Evolutionary conservation across 2,113 vertebrate genomes (phyloP), one percentile per base, ranked within the genome.

Genomic region (Ploceus nigricollis): DNA sequence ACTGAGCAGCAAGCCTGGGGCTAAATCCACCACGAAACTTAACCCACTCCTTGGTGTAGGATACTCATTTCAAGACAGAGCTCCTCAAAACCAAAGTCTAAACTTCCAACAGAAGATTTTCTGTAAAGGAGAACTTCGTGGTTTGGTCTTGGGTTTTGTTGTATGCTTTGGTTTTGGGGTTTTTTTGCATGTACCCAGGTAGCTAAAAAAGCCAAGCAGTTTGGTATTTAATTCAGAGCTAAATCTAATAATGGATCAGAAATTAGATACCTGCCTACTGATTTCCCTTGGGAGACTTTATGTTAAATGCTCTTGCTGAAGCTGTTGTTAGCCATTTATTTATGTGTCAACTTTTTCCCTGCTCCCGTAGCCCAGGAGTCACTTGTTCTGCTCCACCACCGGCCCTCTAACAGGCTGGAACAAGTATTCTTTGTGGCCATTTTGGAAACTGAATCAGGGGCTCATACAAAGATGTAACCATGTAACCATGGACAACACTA

Each of bases 331-430:
- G 42, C 19, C n/a, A 54, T 54, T 60, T 61, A 65, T 40, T 81
- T 73, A 39, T 44, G 23, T 8, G 27, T 56, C 70, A 91, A n/a
- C n/a, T 48, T 56, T 33, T 42, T 64, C 39, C 66, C 45, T 7
- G n/a, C 31, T 47, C 24, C 16, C 3, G 10, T 2, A 18, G 11
- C 2, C 5, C 2, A 4, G 2, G 4, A 80, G 25, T 57, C 80
- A 87, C 50, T 91, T n/a, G 19, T 13, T 72, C 61, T 35, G 60
- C 47, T 68, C 21, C 24, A 71, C 57, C 40, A 51, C 21, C 1
- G 0, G 17, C 28, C 22, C 15, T 65, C 37, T 45, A 20, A 54
- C 15, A 44, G 18, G 27, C 25, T 18, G 23, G 27, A 71, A 82
- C 40, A 71, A 71, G 20, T 18, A 50, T 31, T 87, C 64, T 84